Evolutionary conservation across 2,888 invertebrate species (phyloP), one percentile per base, ranked within the genome.

Genomic region (Zygothrica quintamaculata): DNA sequence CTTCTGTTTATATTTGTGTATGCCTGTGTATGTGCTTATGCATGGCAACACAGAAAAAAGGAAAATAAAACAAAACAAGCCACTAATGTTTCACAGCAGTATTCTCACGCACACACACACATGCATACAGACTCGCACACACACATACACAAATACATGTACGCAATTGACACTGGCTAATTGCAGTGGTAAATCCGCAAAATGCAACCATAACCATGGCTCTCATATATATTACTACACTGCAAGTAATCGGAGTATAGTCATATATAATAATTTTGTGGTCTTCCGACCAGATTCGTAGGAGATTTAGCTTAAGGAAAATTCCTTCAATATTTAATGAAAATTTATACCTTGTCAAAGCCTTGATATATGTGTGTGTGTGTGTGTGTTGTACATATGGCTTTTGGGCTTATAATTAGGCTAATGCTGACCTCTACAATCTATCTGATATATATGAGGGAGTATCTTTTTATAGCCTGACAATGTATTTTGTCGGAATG

Each of bases 81-180:
- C 82, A 73, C 82, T 78, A 81, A 78, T 81, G 81, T 74, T 50
- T 33, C 62, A 48, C 44, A 56, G 56, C 58, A 58, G 13, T 61
- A 74, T 62, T 34, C 65, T 50, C 46, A 58, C 59, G 53, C 18
- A 36, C 37, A 29, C 12, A 33, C 11, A 42, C 61, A 51, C 42
- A 56, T 51, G 67, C 60, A 22, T n/a, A 36, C 37, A 29, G n/a
- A 33, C 11, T 39, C 61, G 48, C 42, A 56, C 48, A 65, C 60
- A 22, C n/a, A n/a, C n/a, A n/a, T n/a, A n/a, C n/a, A n/a, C n/a
- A n/a, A n/a, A n/a, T n/a, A n/a, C n/a, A n/a, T n/a, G n/a, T n/a
- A n/a, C n/a, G 65, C 79, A 74, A 79, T 82, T 79, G 77, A 66
- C 81, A 84, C 84, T 60, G 70, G 80, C 73, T 81, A 81, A 81